These are phyloP conservation scores for Anser brachyrhynchus DNA, from an alignment of 2,113 vertebrate genomes.

Conservation along the genomic window DNA sequence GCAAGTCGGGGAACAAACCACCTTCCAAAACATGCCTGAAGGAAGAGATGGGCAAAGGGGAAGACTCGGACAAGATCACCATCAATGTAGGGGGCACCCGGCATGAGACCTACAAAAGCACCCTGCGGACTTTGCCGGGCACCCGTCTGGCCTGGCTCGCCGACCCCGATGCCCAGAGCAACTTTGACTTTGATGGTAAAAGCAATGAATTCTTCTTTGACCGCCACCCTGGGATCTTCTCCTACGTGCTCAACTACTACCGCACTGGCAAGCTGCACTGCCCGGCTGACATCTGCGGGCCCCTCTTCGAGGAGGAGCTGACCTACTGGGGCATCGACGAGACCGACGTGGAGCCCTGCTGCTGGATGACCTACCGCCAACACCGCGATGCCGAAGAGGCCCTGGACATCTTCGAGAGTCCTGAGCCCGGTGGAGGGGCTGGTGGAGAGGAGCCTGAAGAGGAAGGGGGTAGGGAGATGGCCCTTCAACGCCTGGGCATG, in stretches of 20 bases:
- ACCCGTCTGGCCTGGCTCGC: conserved; percentile 95
- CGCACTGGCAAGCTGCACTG: conserved; percentile 98
- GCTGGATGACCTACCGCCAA: conserved; percentile 98
- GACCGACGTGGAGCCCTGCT: conserved; percentile 98
- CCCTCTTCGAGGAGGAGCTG: conserved; percentile 97
- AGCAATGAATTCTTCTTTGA: conserved; percentile 95
- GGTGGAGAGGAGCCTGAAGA: conserved; percentile 65
- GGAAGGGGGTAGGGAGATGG: conserved; percentile 76
- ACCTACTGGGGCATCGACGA: conserved; percentile 98
- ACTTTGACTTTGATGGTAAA: conserved; percentile 78
- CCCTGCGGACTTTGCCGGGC: conserved; percentile 91
- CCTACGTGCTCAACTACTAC: conserved; percentile 98
- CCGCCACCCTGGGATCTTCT: conserved; percentile 95
- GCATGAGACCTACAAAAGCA: conserved; percentile 98
- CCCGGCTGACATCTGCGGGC: conserved; percentile 95
- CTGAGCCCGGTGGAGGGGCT: conserved; percentile 82
- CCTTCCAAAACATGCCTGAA: conserved; percentile 98
- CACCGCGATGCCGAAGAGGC: conserved; percentile 97
- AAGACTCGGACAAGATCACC: conserved; percentile 94
- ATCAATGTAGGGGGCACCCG: conserved; percentile 96
- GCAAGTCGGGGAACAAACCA: conserved; percentile 98
- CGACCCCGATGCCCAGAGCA: conserved; percentile 84
- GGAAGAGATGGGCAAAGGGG: conserved; percentile 94
- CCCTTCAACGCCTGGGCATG: conserved; percentile 84
- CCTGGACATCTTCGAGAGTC: conserved; percentile 93